A percentile compares a stretch with the other conserved stretches of the same genome.
These are phyloP conservation scores for Aegotheles bennettii DNA, from an alignment of 2,113 vertebrate genomes.

Conservation along the genomic window DNA sequence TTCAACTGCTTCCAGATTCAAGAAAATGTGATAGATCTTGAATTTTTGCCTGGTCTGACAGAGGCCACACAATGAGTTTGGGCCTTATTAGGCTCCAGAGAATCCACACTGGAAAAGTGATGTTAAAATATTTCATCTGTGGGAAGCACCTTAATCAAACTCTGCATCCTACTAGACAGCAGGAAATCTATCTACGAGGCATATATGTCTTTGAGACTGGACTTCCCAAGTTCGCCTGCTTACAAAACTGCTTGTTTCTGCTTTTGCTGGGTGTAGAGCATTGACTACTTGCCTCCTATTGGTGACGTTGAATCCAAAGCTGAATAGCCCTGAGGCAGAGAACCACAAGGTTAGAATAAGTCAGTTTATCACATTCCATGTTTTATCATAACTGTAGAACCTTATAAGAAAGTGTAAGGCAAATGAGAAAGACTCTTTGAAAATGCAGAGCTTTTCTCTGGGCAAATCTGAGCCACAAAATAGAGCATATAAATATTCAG, in stretches of 20 bases:
- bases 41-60: neutral
- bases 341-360: neutral
- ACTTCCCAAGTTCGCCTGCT: neutral
- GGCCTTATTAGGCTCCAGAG: neutral
- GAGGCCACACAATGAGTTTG: neutral
- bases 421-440: neutral
- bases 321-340: neutral
- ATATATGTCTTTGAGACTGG: neutral
- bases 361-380: neutral
- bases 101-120: neutral
- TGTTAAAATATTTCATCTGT: neutral
- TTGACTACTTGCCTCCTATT: neutral
- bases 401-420: neutral
- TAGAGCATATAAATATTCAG: neutral
- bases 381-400: neutral
- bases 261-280: neutral
- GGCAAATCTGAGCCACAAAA: neutral
- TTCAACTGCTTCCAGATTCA: neutral
- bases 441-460: neutral
- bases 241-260: neutral
- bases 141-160: neutral
- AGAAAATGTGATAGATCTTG: neutral
- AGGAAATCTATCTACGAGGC: neutral
- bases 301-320: neutral
- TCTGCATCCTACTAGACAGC: neutral